These are phyloP conservation scores for Drosophila punjabiensis DNA, from an alignment of 1,140 invertebrate genomes.

Conservation along the genomic window DNA sequence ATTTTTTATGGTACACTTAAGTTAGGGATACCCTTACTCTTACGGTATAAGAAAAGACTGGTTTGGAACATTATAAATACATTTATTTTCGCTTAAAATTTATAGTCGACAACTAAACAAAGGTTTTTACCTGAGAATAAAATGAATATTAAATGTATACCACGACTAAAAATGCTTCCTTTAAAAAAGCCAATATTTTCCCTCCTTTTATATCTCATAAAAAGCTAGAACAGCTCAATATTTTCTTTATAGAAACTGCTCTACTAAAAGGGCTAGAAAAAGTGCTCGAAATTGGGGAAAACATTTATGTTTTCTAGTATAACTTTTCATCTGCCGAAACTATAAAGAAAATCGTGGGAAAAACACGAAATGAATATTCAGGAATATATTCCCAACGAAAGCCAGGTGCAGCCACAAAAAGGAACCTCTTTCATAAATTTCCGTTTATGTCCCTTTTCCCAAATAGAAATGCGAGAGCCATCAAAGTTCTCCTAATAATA, in stretches of 20 bases:
- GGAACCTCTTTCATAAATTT: conserved; percentile 35
- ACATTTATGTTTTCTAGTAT: background rate
- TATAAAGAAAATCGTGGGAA: conserved; percentile 10
- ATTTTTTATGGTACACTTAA: background rate
- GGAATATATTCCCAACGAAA: conserved; percentile 9
- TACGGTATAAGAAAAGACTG: background rate
- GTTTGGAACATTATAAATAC: no score
- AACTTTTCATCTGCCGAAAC: background rate
- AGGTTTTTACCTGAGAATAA: background rate
- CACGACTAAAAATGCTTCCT: no score
- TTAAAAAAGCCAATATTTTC: background rate
- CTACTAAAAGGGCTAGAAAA: background rate
- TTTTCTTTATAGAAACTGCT: conserved; percentile 3
- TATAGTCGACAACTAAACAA: background rate
- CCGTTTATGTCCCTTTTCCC: conserved; percentile 7
- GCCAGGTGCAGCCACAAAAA: background rate
- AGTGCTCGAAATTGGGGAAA: background rate
- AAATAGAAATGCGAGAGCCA: conserved; percentile 17
- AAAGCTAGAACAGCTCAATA: background rate
- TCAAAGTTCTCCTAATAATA: conserved; percentile 19
- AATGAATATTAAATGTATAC: no score
- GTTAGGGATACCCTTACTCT: conserved; percentile 12
- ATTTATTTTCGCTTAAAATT: background rate
- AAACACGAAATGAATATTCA: background rate
- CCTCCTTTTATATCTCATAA: background rate